phyloP scores from a whole-genome alignment of 2,797 vertebrate genomes.

The Argentina silus region DNA sequence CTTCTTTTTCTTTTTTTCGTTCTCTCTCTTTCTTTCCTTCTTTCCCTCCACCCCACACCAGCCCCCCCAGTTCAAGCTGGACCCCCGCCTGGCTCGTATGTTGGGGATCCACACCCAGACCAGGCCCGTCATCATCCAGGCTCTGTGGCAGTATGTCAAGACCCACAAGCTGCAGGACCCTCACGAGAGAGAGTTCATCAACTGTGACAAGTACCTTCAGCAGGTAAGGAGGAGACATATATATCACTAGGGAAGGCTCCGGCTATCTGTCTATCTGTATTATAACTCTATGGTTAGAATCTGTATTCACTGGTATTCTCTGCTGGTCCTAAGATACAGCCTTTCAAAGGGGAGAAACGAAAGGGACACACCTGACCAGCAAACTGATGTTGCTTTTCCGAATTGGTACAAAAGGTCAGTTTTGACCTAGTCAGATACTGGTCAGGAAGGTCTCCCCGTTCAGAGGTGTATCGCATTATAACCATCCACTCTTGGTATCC shows the following conservation, averaged over 20 bases:
- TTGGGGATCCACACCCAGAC: slow-evolving; percentile 98
- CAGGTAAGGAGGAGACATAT: slow-evolving; percentile 81
- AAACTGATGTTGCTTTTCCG: no score
- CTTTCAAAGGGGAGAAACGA: no score
- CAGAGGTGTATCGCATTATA: no score
- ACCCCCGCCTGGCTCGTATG: slow-evolving; percentile 94
- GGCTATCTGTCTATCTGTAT: no score
- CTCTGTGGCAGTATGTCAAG: slow-evolving; percentile 99
- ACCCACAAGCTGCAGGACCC: slow-evolving; percentile 99
- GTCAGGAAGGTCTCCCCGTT: no score
- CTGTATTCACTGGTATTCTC: no score
- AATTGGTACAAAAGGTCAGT: no score
- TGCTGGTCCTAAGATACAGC: no score
- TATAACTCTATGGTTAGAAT: no score
- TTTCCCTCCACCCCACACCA: slow-evolving; percentile 50
- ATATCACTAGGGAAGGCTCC: no score
- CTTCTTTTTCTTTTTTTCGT: background rate
- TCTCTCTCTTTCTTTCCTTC: background rate
- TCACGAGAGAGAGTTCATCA: slow-evolving; percentile 96
- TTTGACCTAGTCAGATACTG: no score
- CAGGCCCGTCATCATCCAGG: slow-evolving; percentile 97
- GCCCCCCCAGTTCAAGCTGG: slow-evolving; percentile 98
- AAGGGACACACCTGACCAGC: no score
- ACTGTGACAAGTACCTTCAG: slow-evolving; percentile 98
- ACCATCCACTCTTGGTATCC: background rate